A percentile compares a stretch with the other conserved stretches of the same genome.
phyloP scores from a whole-genome alignment of 2,113 vertebrate species.

The Ictalurus furcatus region DNA sequence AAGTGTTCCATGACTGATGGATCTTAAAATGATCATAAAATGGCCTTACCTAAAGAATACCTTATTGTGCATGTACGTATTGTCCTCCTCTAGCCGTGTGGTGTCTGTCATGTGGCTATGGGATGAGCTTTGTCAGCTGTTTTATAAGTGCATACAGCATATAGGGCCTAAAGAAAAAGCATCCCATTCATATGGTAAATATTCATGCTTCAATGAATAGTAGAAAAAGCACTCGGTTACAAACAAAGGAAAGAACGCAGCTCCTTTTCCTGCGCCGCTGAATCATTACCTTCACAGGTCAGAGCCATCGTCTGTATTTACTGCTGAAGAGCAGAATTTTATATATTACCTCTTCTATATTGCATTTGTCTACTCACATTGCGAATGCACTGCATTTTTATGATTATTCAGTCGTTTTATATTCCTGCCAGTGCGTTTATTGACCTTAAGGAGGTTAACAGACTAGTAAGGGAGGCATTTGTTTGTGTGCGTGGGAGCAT shows the following conservation, averaged over 20 bases:
- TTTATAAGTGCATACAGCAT: constrained; percentile 50
- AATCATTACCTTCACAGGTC: constrained; percentile 65
- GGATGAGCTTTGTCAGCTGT: constrained; percentile 53
- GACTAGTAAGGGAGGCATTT: constrained; percentile 28
- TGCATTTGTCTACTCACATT: constrained; percentile 23
- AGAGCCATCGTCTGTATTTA: constrained; percentile 59
- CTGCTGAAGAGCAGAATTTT: constrained; percentile 35
- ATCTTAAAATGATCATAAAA: constrained; percentile 59
- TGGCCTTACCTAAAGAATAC: constrained; percentile 59
- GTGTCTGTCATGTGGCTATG: constrained; percentile 49
- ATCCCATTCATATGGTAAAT: constrained; percentile 66
- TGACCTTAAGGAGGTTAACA: constrained; percentile 7
- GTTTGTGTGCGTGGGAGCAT: constrained; percentile 29
- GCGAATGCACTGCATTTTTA: constrained; percentile 14
- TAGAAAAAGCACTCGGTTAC: constrained; percentile 49
- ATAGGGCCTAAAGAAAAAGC: constrained; percentile 44
- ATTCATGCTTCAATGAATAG: constrained; percentile 53
- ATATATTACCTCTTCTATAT: constrained; percentile 23
- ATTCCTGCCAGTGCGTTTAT: constrained; percentile 13
- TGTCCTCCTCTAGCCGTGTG: constrained; percentile 53
- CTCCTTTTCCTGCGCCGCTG: constrained; percentile 52
- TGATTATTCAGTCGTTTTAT: constrained; percentile 29
- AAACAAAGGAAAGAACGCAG: constrained; percentile 61
- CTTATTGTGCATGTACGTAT: constrained; percentile 53
- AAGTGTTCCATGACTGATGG: constrained; percentile 75